Percentiles rank a stretch among this genome's conserved stretches.
phyloP scores from a whole-genome alignment of 2,797 vertebrate genomes.

The Fundulus diaphanus region DNA sequence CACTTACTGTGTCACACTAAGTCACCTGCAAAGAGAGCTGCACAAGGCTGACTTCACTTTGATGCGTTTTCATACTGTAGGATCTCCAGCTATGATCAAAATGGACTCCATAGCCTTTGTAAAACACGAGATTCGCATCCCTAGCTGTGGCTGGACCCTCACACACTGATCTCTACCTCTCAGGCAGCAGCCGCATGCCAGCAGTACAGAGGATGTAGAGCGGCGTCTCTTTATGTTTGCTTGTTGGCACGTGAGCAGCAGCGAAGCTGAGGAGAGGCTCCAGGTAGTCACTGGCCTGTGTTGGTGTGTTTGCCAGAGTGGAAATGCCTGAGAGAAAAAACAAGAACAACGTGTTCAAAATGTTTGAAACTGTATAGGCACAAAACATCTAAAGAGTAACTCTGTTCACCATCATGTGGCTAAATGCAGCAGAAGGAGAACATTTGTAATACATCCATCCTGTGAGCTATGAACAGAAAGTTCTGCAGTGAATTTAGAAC shows the following conservation, averaged over 20 bases:
- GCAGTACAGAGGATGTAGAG: slow-evolving; percentile 97
- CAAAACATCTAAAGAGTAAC: background rate
- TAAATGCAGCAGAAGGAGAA: background rate
- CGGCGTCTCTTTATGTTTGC: slow-evolving; percentile 94
- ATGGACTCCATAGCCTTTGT: no score
- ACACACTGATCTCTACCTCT: slow-evolving; percentile 75
- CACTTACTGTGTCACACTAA: no score
- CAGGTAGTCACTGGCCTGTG: slow-evolving; percentile 93
- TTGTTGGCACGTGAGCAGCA: slow-evolving; percentile 88
- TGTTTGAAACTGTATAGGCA: no score
- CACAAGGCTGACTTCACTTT: no score
- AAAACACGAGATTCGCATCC: background rate
- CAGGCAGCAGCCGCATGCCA: slow-evolving; percentile 92
- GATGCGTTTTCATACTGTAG: no score
- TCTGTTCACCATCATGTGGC: background rate
- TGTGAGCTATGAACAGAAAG: no score
- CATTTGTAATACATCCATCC: no score
- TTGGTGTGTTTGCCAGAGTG: slow-evolving; percentile 87
- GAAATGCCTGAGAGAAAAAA: slow-evolving; percentile 86
- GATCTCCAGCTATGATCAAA: no score
- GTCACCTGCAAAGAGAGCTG: no score
- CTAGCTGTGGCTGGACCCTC: background rate
- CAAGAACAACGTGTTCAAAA: no score
- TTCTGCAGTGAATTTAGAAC: no score
- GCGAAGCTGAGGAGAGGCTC: slow-evolving; percentile 91